Conservation (phyloP, 2,888 invertebrate genomes). For the Scaptomyza parva region DNA sequence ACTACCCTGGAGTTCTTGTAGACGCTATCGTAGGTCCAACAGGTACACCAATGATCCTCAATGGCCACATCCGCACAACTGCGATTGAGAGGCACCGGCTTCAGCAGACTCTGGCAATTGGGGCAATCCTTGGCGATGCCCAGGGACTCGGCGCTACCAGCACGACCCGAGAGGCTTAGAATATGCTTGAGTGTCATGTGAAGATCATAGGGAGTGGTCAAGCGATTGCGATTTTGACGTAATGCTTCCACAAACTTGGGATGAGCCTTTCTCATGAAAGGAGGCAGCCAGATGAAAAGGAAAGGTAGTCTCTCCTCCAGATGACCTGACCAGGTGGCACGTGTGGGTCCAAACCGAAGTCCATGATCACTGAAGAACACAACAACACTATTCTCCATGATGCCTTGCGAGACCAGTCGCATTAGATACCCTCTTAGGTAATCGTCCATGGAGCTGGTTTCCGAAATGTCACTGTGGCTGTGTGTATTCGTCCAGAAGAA, state of each 20-base stretch:
- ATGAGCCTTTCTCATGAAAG: conserved; percentile 86
- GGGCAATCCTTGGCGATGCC: conserved; percentile 86
- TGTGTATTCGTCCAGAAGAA: conserved; percentile 92
- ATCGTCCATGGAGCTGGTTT: conserved; percentile 88
- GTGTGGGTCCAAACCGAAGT: conserved; percentile 90
- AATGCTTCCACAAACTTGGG: conserved; percentile 87
- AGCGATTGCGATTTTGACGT: conserved; percentile 87
- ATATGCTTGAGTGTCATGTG: conserved; percentile 90
- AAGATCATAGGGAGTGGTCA: conserved; percentile 91
- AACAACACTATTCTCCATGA: conserved; percentile 88
- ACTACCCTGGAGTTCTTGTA: conserved; percentile 85
- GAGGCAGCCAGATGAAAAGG: conserved; percentile 89
- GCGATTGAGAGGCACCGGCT: conserved; percentile 86
- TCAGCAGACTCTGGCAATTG: conserved; percentile 88
- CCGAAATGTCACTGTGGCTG: conserved; percentile 89
- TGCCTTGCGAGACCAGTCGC: conserved; percentile 87
- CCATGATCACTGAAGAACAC: conserved; percentile 93
- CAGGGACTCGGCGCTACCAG: conserved; percentile 52
- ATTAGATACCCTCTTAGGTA: conserved; percentile 87
- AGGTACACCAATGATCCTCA: conserved; percentile 91
- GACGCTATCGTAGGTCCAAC: conserved; percentile 86
- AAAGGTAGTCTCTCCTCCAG: conserved; percentile 92
- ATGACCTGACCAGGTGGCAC: conserved; percentile 89
- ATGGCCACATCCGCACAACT: conserved; percentile 90
- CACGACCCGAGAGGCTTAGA: conserved; percentile 86